These are phyloP conservation scores for Neosilurus hyrtlii DNA, from an alignment of 2,797 vertebrate genomes.

Conservation along the genomic window DNA sequence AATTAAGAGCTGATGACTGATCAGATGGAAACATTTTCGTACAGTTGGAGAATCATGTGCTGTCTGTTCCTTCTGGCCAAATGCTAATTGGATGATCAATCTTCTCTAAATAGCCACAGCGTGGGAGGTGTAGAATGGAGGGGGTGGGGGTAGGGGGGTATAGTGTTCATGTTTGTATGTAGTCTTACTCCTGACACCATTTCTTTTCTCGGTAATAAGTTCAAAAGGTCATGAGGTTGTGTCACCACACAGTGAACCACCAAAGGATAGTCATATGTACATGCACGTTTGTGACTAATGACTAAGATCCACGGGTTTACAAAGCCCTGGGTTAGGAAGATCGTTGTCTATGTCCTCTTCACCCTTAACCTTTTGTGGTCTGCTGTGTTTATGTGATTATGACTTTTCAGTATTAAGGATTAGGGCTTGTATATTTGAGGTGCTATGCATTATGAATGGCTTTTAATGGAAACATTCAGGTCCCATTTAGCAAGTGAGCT, in stretches of 20 bases:
- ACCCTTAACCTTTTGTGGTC: constrained; percentile 66
- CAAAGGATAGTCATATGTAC: constrained; percentile 48
- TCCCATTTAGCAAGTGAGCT: constrained; percentile 62
- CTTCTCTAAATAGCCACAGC: constrained; percentile 64
- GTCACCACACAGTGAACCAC: constrained; percentile 55
- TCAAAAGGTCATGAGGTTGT: constrained; percentile 60
- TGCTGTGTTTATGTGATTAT: constrained; percentile 63
- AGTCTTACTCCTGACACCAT: constrained; percentile 49
- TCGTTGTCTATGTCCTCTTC: constrained; percentile 55
- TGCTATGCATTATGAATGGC: constrained; percentile 59
- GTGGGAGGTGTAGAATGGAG: constrained; percentile 48
- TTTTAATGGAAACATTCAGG: constrained; percentile 63
- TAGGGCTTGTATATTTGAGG: constrained; percentile 53
- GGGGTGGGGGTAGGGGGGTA: not conserved
- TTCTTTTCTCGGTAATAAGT: constrained; percentile 62
- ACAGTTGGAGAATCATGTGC: constrained; percentile 56
- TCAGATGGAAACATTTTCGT: constrained; percentile 63
- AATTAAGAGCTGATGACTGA: constrained; percentile 54
- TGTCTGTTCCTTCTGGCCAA: constrained; percentile 50
- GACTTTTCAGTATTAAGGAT: constrained; percentile 60
- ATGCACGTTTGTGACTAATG: constrained; percentile 16
- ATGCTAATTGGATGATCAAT: constrained; percentile 76
- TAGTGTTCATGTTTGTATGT: not conserved
- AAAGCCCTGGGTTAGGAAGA: constrained; percentile 42
- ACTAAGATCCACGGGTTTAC: not conserved